Evolutionary conservation across 2,888 invertebrate species (phyloP), one percentile per base, ranked within the genome.

Genomic region (Sisyra terminalis): DNA sequence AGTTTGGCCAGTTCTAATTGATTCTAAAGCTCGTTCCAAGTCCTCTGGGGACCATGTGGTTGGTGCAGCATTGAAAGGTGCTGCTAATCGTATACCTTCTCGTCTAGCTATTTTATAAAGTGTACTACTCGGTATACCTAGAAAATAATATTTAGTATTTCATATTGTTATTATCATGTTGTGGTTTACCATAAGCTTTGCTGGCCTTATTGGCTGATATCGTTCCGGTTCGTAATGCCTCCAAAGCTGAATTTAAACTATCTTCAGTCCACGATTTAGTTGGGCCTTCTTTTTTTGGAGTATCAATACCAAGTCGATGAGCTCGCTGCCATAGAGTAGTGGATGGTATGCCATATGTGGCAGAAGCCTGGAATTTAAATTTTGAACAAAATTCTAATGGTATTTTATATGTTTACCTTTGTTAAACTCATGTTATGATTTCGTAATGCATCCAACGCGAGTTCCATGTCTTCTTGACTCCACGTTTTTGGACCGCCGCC

Each of bases 321-420:
- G 89, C 89, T 50, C 88, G 72, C 64, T 89, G 88, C 89, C 89
- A 89, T 30, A 89, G 68, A 10, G 88, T 89, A 40, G 89, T 89
- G 43, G 88, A 87, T 42, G 89, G 89, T 55, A 89, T 89, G 50
- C 88, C 87, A 61, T 80, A 89, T 15, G 80, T 80, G 35, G 86
- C 78, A 51, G 83, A 80, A 42, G 85, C 80, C 74, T 74, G 54
- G 4, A 14, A 8, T 39, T 16, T 40, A 39, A 18, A 14, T 39
- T 11, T 18, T 18, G 24, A 17, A 17, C 5, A 42, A 14, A 16
- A 32, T 16, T 10, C 29, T 6, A 32, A 32, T 32, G 9, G 5
- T 5, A 32, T 32, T 13, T 32, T 32, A n/a, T 31, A 7, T 35
- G 37, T 41, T 45, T 56, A 77, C 82, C 67, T 87, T 87, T 45